Conservation (phyloP, 2,888 invertebrate genomes). For the Argyra leucocephala region DNA sequence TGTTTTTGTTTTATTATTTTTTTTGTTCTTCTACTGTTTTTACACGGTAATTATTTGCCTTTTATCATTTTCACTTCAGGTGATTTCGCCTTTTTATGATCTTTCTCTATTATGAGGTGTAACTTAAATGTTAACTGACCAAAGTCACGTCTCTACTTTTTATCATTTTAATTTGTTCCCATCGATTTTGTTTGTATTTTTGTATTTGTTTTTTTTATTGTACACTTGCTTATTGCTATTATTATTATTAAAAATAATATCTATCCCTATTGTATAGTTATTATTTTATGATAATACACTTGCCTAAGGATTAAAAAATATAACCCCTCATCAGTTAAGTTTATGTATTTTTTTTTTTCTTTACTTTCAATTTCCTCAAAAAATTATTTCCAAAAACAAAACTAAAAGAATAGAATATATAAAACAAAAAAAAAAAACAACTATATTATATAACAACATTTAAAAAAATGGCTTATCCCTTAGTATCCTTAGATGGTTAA, state of each 20-base stretch:
- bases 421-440: neutral
- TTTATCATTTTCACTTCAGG: neutral
- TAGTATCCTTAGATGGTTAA: neutral
- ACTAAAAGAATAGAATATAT: neutral
- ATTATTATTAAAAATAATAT: neutral
- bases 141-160: neutral
- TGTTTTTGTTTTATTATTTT: neutral
- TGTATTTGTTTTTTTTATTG: neutral
- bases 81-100: neutral
- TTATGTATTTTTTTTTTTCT: neutral
- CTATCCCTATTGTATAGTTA: neutral
- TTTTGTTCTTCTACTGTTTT: neutral
- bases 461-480: neutral
- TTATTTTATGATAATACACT: neutral
- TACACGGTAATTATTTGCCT: neutral
- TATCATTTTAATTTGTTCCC: constrained; percentile 1
- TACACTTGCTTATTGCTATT: neutral
- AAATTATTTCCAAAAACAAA: too few relatives aligned
- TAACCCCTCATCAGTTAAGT: neutral
- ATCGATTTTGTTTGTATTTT: neutral
- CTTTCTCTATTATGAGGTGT: neutral
- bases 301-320: neutral
- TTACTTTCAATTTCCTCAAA: neutral
- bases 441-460: too few relatives aligned
- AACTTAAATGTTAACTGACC: neutral